These are phyloP conservation scores for Proterorhinus semilunaris DNA, from an alignment of 2,113 vertebrate species.

Conservation along the genomic window DNA sequence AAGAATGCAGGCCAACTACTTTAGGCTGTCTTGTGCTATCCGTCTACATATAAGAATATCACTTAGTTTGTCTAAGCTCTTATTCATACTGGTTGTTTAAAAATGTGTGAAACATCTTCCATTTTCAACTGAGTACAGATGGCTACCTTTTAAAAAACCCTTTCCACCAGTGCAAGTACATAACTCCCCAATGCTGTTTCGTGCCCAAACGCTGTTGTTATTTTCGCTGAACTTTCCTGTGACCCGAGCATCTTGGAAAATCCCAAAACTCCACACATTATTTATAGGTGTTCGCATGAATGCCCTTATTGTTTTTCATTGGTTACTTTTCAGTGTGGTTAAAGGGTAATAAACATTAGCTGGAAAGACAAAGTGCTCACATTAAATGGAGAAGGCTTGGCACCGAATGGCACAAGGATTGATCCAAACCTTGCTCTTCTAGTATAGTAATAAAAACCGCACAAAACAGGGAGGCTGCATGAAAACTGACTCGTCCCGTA, in stretches of 20 bases:
- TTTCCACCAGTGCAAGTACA: not conserved
- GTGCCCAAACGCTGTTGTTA: not conserved
- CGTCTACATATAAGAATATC: slow-evolving; percentile 45
- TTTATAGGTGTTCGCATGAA: not conserved
- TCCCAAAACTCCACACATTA: slow-evolving; percentile 11
- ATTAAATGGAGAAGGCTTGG: slow-evolving; percentile 17
- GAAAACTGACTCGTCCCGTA: slow-evolving; percentile 11
- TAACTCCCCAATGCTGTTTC: not conserved
- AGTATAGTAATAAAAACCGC: not conserved
- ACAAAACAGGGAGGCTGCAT: slow-evolving; percentile 1
- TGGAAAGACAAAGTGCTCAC: slow-evolving; percentile 21
- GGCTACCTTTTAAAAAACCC: no score
- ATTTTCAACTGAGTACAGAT: no score
- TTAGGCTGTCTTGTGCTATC: slow-evolving; percentile 28
- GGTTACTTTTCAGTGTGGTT: slow-evolving; percentile 26
- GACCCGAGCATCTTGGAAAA: slow-evolving; percentile 4
- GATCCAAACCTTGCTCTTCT: slow-evolving; percentile 9
- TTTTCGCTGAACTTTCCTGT: not conserved
- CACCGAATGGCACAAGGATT: slow-evolving; percentile 11
- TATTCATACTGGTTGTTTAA: no score
- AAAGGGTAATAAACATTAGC: slow-evolving; percentile 25
- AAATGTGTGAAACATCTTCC: no score
- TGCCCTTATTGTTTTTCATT: slow-evolving; percentile 6
- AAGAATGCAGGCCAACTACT: slow-evolving; percentile 66
- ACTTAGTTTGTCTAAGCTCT: slow-evolving; percentile 16